A percentile compares a stretch with the other conserved stretches of the same genome.
Evolutionary conservation across 30 jellyfish, hydroid and myxozoan species (phyloP).

Genomic region (Hydractinia symbiolongicarpus): DNA sequence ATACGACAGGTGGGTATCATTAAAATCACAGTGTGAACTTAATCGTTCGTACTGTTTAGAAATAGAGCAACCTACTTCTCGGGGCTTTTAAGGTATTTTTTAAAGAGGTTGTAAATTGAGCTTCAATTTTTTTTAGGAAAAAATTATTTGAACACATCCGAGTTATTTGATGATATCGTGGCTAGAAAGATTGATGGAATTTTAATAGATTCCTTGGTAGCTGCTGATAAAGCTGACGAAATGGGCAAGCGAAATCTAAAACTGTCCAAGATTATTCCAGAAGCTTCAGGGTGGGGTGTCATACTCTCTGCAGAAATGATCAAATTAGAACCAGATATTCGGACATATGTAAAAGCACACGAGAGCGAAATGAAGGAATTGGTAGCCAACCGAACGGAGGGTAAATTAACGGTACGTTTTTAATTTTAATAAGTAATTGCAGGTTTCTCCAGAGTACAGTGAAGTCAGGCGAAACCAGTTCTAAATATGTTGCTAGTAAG

Average conservation of each 20-base stretch:
- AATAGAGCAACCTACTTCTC: too few species aligned
- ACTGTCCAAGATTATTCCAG: conserved; percentile 35
- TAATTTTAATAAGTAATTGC: background rate
- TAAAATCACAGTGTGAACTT: too few species aligned
- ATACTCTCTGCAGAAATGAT: conserved; percentile 40
- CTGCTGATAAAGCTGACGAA: conserved; percentile 27
- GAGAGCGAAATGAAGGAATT: background rate
- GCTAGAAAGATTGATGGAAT: conserved; percentile 42
- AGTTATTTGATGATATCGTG: conserved; percentile 38
- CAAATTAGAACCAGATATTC: conserved; percentile 27
- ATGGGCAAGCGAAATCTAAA: conserved; percentile 29
- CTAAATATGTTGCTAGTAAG: too few species aligned
- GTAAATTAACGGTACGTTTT: conserved; percentile 7
- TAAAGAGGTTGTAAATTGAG: too few species aligned
- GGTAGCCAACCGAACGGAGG: conserved; percentile 4
- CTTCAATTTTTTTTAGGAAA: background rate
- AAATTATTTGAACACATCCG: background rate
- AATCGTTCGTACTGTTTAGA: too few species aligned
- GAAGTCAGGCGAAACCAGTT: too few species aligned
- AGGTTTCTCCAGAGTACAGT: too few species aligned
- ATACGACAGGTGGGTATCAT: conserved; percentile 23
- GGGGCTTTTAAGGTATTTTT: too few species aligned
- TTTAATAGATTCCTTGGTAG: conserved; percentile 42
- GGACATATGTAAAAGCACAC: conserved; percentile 28
- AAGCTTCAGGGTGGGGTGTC: conserved; percentile 52